Percentiles rank a stretch among this genome's conserved stretches.
Conservation (phyloP, 2,797 vertebrate genomes). For the Mallotus villosus region DNA sequence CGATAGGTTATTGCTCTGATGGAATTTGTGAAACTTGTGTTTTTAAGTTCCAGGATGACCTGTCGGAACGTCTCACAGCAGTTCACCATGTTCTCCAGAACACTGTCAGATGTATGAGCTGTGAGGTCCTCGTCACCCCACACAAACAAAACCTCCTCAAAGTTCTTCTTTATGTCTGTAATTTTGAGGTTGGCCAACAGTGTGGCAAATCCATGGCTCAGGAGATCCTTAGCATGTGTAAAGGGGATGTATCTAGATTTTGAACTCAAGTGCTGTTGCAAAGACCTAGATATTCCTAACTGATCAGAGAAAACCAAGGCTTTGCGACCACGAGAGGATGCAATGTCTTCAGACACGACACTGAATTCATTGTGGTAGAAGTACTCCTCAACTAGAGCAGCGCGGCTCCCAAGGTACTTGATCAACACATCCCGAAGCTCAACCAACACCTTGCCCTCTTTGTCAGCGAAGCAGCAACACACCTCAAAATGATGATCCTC, state of each 20-base stretch:
- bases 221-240: slow-evolving; percentile 49
- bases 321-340: slow-evolving; percentile 41
- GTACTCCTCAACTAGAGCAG: slow-evolving; percentile 71
- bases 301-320: slow-evolving; percentile 79
- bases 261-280: slow-evolving; percentile 72
- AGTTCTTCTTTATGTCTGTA: slow-evolving; percentile 55
- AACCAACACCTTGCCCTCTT: slow-evolving; percentile 75
- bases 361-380: slow-evolving; percentile 79
- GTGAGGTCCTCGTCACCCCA: slow-evolving; percentile 79
- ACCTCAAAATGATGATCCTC: slow-evolving; percentile 70
- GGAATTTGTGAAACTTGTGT: slow-evolving; percentile 54
- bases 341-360: slow-evolving; percentile 42
- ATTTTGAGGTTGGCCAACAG: slow-evolving; percentile 62
- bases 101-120: slow-evolving; percentile 48
- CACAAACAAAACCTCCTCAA: slow-evolving; percentile 80
- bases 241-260: slow-evolving; percentile 45
- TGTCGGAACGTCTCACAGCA: slow-evolving; percentile 82
- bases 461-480: slow-evolving; percentile 83
- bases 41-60: slow-evolving; percentile 73
- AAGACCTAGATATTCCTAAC: slow-evolving; percentile 69
- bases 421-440: slow-evolving; percentile 75
- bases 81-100: slow-evolving; percentile 66
- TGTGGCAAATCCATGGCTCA: slow-evolving; percentile 51
- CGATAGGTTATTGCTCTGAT: slow-evolving; percentile 79
- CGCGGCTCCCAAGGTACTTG: slow-evolving; percentile 66